Evolutionary conservation across 2,113 vertebrate genomes (phyloP), one percentile per base, ranked within the genome.

Genomic region (Panthera leo): DNA sequence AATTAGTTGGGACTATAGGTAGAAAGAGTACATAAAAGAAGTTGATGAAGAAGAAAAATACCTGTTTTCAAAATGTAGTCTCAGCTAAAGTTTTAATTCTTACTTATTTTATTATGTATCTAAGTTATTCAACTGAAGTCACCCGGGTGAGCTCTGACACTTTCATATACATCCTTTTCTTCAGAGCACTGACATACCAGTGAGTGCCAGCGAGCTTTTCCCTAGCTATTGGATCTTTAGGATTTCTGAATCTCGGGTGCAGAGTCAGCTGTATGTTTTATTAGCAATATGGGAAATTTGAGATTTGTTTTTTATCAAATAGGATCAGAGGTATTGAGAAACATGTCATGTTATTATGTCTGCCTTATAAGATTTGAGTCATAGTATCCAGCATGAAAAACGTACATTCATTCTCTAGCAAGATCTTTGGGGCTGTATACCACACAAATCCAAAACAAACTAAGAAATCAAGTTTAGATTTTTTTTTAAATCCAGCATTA

Each of bases 251-350:
- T 39, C 21, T 61, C 58, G 82, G 13, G 3, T 78, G 51, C 34
- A 96, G 34, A 84, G 48, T 42, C 42, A 39, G 18, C 7, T 42
- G 14, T 76, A n/a, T 84, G 84, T 85, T 85, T 93, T 84, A 75
- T 93, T 65, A 79, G 34, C 94, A 82, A 61, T 83, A 11, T 36
- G 65, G 15, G 76, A 95, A 93, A 94, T 61, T 31, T 39, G 94
- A 93, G 78, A n/a, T 86, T 85, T 89, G 14, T 45, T 70, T 85
- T 95, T 82, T 82, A 97, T 92, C 63, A 90, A 75, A 94, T 94
- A 21, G 61, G 67, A 68, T 96, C 45, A 96, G 91, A 94, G 15
- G 11, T 42, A 80, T 61, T 79, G 16, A 65, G 36, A 97, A 76
- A 16, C 15, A 45, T 55, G 12, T 13, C 5, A 39, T 36, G 68